Percentiles rank a stretch among this genome's conserved stretches.
Conservation (phyloP, 2,113 vertebrate genomes). For the Donacobius atricapilla region DNA sequence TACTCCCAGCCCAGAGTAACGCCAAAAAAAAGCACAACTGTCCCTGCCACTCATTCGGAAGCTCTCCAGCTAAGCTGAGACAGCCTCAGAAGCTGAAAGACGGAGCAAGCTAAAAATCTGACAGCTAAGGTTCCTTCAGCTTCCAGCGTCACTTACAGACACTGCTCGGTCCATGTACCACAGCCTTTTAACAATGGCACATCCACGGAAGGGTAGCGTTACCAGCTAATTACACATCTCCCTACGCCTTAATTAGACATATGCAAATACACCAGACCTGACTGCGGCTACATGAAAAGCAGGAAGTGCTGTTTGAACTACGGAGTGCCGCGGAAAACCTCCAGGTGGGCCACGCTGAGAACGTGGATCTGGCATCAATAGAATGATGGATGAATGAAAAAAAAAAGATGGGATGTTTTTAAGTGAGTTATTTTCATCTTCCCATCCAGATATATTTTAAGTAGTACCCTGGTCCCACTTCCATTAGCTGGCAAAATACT, state of each 20-base stretch:
- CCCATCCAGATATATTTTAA: not conserved
- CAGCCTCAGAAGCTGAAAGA: not conserved
- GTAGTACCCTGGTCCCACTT: not conserved
- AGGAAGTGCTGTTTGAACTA: not conserved
- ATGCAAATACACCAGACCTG: not conserved
- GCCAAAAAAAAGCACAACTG: too few species aligned
- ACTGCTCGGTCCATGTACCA: not conserved
- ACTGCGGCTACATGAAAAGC: not conserved
- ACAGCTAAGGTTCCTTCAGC: not conserved
- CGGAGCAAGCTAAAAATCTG: not conserved
- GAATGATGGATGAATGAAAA: not conserved
- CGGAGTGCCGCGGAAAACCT: not conserved
- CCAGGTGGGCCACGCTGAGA: not conserved
- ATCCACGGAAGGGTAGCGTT: fast-evolving
- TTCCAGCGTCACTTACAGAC: not conserved
- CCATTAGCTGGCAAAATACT: not conserved
- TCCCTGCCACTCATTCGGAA: not conserved
- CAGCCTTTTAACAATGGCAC: not conserved
- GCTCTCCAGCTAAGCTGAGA: not conserved
- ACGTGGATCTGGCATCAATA: fast-evolving
- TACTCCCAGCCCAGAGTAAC: not conserved
- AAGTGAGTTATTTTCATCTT: not conserved
- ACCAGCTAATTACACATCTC: not conserved
- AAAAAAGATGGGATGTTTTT: not conserved
- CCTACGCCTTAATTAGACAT: not conserved